Evolutionary conservation across 2,113 vertebrate species (phyloP), one percentile per base, ranked within the genome.

Genomic region (Coracopsis vasa): DNA sequence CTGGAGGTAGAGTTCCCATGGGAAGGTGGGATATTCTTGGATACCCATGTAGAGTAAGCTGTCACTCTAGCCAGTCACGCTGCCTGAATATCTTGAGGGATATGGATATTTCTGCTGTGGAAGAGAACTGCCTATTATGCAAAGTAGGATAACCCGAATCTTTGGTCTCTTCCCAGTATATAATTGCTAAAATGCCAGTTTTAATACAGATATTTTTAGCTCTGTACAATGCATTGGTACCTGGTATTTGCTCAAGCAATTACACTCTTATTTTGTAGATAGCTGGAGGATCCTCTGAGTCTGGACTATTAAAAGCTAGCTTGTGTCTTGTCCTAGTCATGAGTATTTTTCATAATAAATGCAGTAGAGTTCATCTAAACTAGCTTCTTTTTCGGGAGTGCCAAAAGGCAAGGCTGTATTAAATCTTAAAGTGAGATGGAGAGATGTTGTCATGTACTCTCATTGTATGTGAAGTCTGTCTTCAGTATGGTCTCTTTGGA

Each of bases 11-110:
- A 47, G 21, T 33, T 77, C 27, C 39, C 27, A 33, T 0, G 9
- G 42, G 14, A 6, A 64, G 16, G 13, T 53, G 47, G 27, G 37
- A 14, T 88, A n/a, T 58, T 78, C 88, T 80, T 88, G 70, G 29
- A 56, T 48, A 33, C 9, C 28, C 53, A 11, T 56, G 21, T 25
- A 47, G 16, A 58, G 27, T 18, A 39, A 53, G 56, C 14, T 74
- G 41, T 28, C 14, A 7, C 6, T 67, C 31, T 33, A 67, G 31
- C 19, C 39, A 64, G 44, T 20, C 18, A 28, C 0, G 0, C 10
- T 85, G 35, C n/a, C 29, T 69, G 41, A 47, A 47, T n/a, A 9
- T 58, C 60, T 64, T 69, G 48, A 80, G 58, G 37, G 17, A 69
- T 27, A 37, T 9, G 7, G 29, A 6, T 88, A 53, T 70, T 92